Percentiles rank a stretch among this genome's conserved stretches.
These are phyloP conservation scores for Pseudopipra pipra DNA, from an alignment of 2,113 vertebrate species.

Conservation along the genomic window DNA sequence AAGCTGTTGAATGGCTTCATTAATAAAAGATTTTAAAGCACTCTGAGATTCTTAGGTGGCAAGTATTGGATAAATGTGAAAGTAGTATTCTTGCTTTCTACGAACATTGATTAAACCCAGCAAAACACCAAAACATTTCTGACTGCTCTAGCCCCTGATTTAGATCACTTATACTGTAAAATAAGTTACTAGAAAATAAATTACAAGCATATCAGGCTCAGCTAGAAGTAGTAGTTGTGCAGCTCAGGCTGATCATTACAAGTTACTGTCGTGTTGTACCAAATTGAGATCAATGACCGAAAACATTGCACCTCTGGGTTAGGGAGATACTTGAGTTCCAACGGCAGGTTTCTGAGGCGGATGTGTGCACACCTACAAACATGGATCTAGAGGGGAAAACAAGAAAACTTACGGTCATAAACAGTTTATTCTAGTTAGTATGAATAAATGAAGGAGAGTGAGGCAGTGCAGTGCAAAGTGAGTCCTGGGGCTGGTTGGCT, in stretches of 20 bases:
- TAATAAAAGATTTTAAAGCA: conserved; percentile 18
- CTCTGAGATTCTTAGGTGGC: background rate
- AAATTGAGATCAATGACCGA: background rate
- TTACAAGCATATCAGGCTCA: background rate
- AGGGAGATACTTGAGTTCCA: background rate
- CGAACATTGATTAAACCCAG: background rate
- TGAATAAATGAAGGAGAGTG: background rate
- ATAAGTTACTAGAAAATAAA: conserved; percentile 44
- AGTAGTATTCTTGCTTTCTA: conserved; percentile 3
- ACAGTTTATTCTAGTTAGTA: background rate
- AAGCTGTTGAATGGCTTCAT: conserved; percentile 4
- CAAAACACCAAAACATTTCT: conserved; percentile 6
- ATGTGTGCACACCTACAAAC: background rate
- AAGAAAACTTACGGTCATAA: background rate
- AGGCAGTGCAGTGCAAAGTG: background rate
- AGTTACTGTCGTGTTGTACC: background rate
- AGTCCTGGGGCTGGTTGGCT: background rate
- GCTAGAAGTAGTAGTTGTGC: conserved; percentile 8
- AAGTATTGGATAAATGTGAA: conserved; percentile 11
- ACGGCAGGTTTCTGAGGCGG: background rate
- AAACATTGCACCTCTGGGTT: background rate
- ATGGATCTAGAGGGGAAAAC: background rate
- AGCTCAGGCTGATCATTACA: background rate
- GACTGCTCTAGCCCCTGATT: background rate
- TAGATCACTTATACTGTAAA: background rate